Conservation (phyloP, 2,888 invertebrate genomes). For the Cordylochernes scorpioides region DNA sequence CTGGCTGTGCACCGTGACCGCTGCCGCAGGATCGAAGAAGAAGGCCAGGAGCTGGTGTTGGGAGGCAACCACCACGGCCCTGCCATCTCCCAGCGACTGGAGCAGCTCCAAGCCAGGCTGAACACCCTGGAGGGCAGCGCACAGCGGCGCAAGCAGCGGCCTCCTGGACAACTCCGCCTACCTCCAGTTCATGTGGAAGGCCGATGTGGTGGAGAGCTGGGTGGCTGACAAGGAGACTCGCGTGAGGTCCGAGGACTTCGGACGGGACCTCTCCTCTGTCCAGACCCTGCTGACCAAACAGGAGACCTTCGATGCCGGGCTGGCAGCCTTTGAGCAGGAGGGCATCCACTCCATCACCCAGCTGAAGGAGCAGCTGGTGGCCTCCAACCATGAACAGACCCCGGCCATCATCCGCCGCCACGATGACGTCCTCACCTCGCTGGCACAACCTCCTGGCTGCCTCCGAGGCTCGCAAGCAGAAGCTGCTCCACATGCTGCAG, state of each 20-base stretch:
- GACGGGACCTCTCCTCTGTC: slow-evolving; percentile 84
- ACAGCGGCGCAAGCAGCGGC: slow-evolving; percentile 55
- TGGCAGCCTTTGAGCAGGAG: slow-evolving; percentile 84
- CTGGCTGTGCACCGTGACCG: slow-evolving; percentile 84
- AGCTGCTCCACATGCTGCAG: slow-evolving; percentile 78
- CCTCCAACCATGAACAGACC: slow-evolving; percentile 69
- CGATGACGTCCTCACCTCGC: slow-evolving; percentile 41
- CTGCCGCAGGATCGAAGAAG: slow-evolving; percentile 57
- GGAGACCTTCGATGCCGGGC: slow-evolving; percentile 86
- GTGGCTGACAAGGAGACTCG: slow-evolving; percentile 96
- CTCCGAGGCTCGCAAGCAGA: slow-evolving; percentile 69
- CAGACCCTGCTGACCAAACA: slow-evolving; percentile 95
- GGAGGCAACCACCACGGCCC: slow-evolving; percentile 81
- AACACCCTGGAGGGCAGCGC: slow-evolving; percentile 64
- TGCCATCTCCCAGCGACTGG: slow-evolving; percentile 56
- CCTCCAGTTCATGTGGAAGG: slow-evolving; percentile 99
- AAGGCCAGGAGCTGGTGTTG: slow-evolving; percentile 52
- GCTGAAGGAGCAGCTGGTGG: slow-evolving; percentile 76
- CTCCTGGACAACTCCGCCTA: slow-evolving; percentile 91
- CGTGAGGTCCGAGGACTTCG: slow-evolving; percentile 86
- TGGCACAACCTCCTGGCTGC: slow-evolving; percentile 84
- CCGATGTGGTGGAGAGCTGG: slow-evolving; percentile 99
- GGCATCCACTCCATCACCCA: slow-evolving; percentile 84
- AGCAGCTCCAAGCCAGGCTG: slow-evolving; percentile 36
- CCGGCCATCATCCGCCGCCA: slow-evolving; percentile 70